phyloP scores from a whole-genome alignment of 1,140 invertebrate species.

The Coboldia fuscipes region DNA sequence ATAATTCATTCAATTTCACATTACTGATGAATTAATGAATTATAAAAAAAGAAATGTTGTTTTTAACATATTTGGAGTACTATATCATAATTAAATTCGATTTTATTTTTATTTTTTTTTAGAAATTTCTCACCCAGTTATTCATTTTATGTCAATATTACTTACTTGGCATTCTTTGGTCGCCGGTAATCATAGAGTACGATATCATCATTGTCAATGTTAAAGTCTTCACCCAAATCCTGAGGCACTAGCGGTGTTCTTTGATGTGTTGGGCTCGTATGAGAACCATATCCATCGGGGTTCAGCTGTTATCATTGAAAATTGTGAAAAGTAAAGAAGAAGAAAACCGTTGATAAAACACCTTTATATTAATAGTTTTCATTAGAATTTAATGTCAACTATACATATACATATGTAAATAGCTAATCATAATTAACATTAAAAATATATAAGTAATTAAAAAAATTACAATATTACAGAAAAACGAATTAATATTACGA shows the following conservation, averaged over 20 bases:
- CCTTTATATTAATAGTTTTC: too few relatives aligned
- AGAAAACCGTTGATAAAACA: background rate
- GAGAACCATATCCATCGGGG: constrained; percentile 40
- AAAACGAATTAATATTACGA: too few relatives aligned
- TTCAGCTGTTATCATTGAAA: constrained; percentile 19
- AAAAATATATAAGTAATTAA: too few relatives aligned
- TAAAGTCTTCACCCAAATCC: constrained; percentile 27
- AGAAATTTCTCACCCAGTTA: too few relatives aligned
- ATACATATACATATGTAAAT: too few relatives aligned
- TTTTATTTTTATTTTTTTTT: too few relatives aligned
- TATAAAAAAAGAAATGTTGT: background rate
- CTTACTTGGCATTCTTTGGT: constrained; percentile 83
- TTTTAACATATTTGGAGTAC: constrained; percentile 2
- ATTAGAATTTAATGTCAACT: too few relatives aligned
- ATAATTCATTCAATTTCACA: too few relatives aligned
- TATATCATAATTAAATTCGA: too few relatives aligned
- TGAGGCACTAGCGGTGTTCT: constrained; percentile 38
- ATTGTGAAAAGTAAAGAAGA: background rate
- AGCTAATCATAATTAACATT: too few relatives aligned
- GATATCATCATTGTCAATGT: constrained; percentile 24
- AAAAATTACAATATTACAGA: too few relatives aligned
- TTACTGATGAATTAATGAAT: constrained; percentile 3
- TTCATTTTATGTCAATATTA: too few relatives aligned
- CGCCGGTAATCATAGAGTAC: constrained; percentile 17
- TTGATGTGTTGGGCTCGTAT: constrained; percentile 59